These are phyloP conservation scores for Lasioglossum oenotherae DNA, from an alignment of 2,888 invertebrate genomes.

Conservation along the genomic window DNA sequence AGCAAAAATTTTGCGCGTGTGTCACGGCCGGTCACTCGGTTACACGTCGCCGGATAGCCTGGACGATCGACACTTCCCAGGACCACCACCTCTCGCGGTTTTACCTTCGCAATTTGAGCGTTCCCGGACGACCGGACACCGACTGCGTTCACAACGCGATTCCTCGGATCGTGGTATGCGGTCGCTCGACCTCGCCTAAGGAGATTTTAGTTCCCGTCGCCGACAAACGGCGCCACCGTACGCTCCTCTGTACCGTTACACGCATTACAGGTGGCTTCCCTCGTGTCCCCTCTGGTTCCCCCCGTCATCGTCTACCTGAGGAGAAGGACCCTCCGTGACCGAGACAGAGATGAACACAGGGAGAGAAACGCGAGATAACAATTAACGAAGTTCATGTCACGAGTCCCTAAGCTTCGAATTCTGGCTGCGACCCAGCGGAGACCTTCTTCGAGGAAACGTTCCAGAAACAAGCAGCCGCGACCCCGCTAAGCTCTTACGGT, in stretches of 20 bases:
- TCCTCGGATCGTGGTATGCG: constrained; percentile 82
- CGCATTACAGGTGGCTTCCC: constrained; percentile 76
- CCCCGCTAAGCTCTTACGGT: neutral
- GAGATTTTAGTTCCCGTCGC: constrained; percentile 61
- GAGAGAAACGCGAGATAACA: neutral
- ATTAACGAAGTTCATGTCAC: neutral
- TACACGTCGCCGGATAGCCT: neutral
- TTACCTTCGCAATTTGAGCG: constrained; percentile 48
- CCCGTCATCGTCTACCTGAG: neutral
- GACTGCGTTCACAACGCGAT: constrained; percentile 80
- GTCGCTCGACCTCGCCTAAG: constrained; percentile 83
- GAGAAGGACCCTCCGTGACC: neutral
- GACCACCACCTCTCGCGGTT: constrained; percentile 11
- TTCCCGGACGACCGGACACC: constrained; percentile 71
- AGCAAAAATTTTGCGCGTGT: neutral
- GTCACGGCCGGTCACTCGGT: constrained; percentile 34
- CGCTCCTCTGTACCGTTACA: constrained; percentile 79
- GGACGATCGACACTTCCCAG: constrained; percentile 13
- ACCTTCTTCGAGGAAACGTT: neutral
- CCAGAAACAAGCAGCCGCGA: neutral
- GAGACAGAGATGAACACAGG: neutral
- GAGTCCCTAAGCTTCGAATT: neutral
- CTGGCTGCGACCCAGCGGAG: neutral
- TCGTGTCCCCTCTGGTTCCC: constrained; percentile 21
- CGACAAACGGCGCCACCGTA: constrained; percentile 78